Evolutionary conservation across 1,140 invertebrate species (phyloP), one percentile per base, ranked within the genome.

Genomic region (Rhynchophorus ferrugineus): DNA sequence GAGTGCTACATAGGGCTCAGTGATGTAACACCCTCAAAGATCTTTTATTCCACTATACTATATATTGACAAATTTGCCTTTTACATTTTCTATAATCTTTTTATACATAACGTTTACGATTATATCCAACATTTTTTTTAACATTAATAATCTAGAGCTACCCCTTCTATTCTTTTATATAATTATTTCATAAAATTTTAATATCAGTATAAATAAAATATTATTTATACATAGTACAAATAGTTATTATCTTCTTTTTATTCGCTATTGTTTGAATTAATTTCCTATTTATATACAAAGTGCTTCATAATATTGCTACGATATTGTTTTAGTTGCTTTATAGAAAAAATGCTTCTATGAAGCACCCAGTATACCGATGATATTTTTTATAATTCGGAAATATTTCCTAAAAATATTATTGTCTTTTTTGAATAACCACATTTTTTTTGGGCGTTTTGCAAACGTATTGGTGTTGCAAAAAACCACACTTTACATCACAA

Each of bases 351-450:
- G 11, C 24, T 29, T 29, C 24, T 29, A 29, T 29, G 24, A 29
- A 29, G 11, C 24, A 29, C 24, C 24, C 11, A 6, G 24, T 29
- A 29, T 29, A 29, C 24, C 24, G 11, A 29, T n/a, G 24, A 5
- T 29, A 29, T 11, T 29, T 29, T 36, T 19, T 20, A 50, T 51
- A 51, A 51, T 51, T 51, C 49, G 49, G 49, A 35, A 51, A 17
- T 51, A 51, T 51, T 20, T 2, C 41, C 42, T 44, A 51, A 44
- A 51, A 44, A 51, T 51, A 51, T 51, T 51, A 51, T 51, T 51
- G 49, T 51, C 49, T 51, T 51, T 50, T 36, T 6, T 49, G 37
- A 20, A 13, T 37, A 21, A 36, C 11, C 5, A 34, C 9, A 18
- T 18, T 1, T 18, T 38, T 24, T 17, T 38, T n/a, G 19, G 13